Evolutionary conservation across 2,113 vertebrate species (phyloP), one percentile per base, ranked within the genome.

Genomic region (Martes martes): DNA sequence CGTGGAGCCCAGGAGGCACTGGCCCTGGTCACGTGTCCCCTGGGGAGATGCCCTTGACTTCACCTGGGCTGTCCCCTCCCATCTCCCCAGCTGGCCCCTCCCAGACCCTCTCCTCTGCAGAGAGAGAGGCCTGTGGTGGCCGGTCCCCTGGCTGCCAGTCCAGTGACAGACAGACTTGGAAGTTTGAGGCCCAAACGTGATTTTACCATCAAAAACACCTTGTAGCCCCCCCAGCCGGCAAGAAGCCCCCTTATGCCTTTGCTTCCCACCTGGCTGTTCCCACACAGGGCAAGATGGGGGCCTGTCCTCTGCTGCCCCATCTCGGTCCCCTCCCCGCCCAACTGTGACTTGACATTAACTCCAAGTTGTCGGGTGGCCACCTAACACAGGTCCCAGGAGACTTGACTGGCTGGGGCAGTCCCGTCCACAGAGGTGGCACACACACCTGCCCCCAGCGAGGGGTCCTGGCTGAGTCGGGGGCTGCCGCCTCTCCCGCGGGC

Each of bases 31-130:
- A 14, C 2, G 7, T 21, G 18, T 57, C 42, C 67, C 33, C 23
- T 24, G 2, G 52, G n/a, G n/a, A 26, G 79, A 63, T 61, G 28
- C 31, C 90, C 13, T 6, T 8, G 2, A 3, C 73, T 1, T 57
- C 36, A 18, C 15, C 10, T 14, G 16, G 33, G 11, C 36, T 1
- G 11, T 36, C 6, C 73, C 39, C 8, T 57, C 23, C 16, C 16
- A 9, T 21, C 23, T 9, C 7, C 28, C 26, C 14, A n/a, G 11
- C 19, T 0, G 23, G 55, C 13, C 63, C 16, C 31, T 76, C 2
- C 28, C n/a, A 16, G 50, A 55, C 15, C 3, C 39, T 33, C 3
- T 0, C 36, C 76, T 10, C 6, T 4, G 63, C 36, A 21, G 0
- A 26, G 50, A 52, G 50, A 52, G 4, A 52, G 73, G 59, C 47